Evolutionary conservation across 2,797 vertebrate species (phyloP).

Genomic region (Trachurus trachurus): DNA sequence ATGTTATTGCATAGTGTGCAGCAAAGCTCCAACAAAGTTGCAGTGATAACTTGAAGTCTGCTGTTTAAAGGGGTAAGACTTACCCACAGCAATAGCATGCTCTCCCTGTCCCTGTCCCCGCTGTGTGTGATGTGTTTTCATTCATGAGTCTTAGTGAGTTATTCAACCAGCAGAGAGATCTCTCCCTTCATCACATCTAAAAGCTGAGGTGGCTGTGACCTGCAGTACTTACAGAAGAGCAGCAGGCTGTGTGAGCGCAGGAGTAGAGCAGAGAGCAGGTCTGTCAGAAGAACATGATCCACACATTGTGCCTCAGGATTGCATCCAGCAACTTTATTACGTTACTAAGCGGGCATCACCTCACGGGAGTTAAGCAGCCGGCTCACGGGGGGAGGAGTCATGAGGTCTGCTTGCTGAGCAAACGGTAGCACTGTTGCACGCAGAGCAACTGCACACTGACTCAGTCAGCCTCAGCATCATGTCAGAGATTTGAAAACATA

Average conservation of each 20-base stretch:
- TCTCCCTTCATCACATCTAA: constrained; percentile 45
- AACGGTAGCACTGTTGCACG: constrained; percentile 40
- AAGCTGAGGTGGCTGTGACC: constrained; percentile 48
- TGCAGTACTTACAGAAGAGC: constrained; percentile 65
- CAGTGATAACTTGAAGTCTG: not conserved
- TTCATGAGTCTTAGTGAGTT: constrained; percentile 74
- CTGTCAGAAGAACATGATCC: constrained; percentile 72
- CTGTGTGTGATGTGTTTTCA: constrained; percentile 60
- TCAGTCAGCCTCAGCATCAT: constrained; percentile 53
- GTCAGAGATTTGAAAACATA: constrained; percentile 20
- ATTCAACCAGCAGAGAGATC: constrained; percentile 53
- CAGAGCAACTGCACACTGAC: constrained; percentile 11
- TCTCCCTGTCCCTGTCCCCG: constrained; percentile 62
- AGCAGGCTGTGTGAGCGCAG: constrained; percentile 60
- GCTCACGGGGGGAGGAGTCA: constrained; percentile 74
- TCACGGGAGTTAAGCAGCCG: constrained; percentile 70
- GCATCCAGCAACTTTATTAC: constrained; percentile 81
- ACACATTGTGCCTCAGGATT: constrained; percentile 75
- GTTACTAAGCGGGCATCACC: constrained; percentile 71
- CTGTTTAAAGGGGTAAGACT: constrained; percentile 57
- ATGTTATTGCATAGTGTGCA: not conserved
- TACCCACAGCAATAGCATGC: constrained; percentile 64
- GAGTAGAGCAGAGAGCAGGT: constrained; percentile 56
- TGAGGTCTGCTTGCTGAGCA: constrained; percentile 52
- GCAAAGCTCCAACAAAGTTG: constrained; percentile 4